Evolutionary conservation across 64 coral and sea anemone species (phyloP), one percentile per base, ranked within the genome.

Genomic region (Cladopsammia gracilis): DNA sequence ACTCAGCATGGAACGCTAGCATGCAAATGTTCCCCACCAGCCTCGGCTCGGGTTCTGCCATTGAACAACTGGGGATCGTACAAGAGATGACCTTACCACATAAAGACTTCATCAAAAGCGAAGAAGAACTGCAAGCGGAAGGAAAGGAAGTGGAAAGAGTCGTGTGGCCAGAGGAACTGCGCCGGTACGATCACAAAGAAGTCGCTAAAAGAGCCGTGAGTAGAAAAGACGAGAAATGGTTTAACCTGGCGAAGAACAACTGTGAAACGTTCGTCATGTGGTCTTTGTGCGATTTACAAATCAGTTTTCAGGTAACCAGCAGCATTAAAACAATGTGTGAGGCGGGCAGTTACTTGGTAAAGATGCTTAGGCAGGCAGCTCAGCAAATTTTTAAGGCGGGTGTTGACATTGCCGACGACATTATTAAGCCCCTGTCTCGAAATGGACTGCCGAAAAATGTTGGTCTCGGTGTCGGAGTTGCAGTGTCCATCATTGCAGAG

Each of bases 181-280:
- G 58, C 49, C 69, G 93, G 20, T 95, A 57, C 62, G 8, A 73
- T 34, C 7, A 14, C 4, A 10, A 61, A 34, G 93, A 95, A 13
- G 82, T 90, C 4, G 47, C 56, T 64, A 25, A 45, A 64, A 48
- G 93, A 71, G 88, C 93, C 61, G 0, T 43, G 18, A 10, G 52
- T 0, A 57, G 93, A 26, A 25, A 67, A 13, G 76, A 67, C 15
- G 83, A 88, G 18, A 51, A n/a, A 13, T 54, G 47, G 13, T 95
- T 91, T 18, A 16, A 95, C 51, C 0, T 71, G 9, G n/a, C 79
- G 9, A 48, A 77, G 9, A 95, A 95, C 65, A 95, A 95, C 62
- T 95, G 93, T 51, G 93, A 95, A 49, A 51, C 69, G 26, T 95
- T 95, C 7, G 88, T 91, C 10, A 91, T 62, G 6, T 91, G 87